These are phyloP conservation scores for Drosophila recens DNA, from an alignment of 2,888 invertebrate species.

Conservation along the genomic window DNA sequence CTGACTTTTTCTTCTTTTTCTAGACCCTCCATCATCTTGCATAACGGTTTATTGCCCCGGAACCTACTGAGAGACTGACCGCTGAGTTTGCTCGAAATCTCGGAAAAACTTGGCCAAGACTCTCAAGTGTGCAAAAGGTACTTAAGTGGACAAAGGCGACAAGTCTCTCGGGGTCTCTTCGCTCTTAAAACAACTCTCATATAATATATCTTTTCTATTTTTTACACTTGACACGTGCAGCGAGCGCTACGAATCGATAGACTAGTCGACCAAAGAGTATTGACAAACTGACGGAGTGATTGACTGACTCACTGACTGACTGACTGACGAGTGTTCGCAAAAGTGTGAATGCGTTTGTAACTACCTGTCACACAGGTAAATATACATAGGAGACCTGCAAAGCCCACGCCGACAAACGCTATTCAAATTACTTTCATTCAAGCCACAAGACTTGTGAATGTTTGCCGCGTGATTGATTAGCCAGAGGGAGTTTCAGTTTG, in stretches of 20 bases:
- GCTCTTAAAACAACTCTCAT: slow-evolving; percentile 18
- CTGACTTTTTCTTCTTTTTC: slow-evolving; percentile 14
- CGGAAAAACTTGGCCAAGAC: slow-evolving; percentile 46
- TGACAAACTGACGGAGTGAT: slow-evolving; percentile 40
- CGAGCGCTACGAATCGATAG: slow-evolving; percentile 43
- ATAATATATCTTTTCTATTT: slow-evolving; percentile 30
- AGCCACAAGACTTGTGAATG: slow-evolving; percentile 61
- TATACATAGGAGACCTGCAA: slow-evolving; percentile 26
- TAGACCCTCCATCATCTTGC: slow-evolving; percentile 56
- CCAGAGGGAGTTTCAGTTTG: slow-evolving; percentile 27
- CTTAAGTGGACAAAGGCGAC: slow-evolving; percentile 33
- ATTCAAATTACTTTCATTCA: slow-evolving; percentile 74
- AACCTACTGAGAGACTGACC: slow-evolving; percentile 34
- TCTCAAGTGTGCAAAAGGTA: slow-evolving; percentile 55
- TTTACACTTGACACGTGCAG: slow-evolving; percentile 65
- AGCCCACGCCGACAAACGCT: slow-evolving; percentile 57
- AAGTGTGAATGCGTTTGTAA: slow-evolving; percentile 58
- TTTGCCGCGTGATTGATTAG: slow-evolving; percentile 67
- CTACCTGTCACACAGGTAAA: slow-evolving; percentile 60
- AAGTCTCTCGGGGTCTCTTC: slow-evolving; percentile 13
- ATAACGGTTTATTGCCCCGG: slow-evolving; percentile 53
- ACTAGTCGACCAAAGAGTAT: slow-evolving; percentile 18
- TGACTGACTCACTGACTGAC: slow-evolving; percentile 35
- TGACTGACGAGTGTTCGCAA: slow-evolving; percentile 40
- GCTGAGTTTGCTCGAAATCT: slow-evolving; percentile 53